These are phyloP conservation scores for Dryomyza anilis DNA, from an alignment of 2,888 invertebrate genomes.

Conservation along the genomic window DNA sequence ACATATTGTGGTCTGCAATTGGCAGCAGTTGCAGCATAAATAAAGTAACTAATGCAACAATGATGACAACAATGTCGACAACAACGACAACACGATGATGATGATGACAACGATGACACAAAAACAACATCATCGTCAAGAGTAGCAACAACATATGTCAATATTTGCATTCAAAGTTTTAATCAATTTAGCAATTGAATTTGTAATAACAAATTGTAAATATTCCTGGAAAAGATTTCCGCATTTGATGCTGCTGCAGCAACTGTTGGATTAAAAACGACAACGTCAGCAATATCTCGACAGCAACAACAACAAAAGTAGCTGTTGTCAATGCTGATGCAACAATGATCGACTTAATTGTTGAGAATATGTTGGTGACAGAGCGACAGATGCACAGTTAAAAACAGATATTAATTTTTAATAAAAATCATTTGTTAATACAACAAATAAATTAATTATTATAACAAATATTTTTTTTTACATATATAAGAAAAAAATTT, in stretches of 20 bases:
- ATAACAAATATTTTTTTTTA: no score
- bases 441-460: no score
- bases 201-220: conserved; percentile 20
- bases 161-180: conserved; percentile 18
- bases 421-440: no score
- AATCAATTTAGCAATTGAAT: conserved; percentile 23
- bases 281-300: not conserved
- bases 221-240: conserved; percentile 15
- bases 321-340: not conserved
- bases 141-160: not conserved
- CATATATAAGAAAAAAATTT: no score
- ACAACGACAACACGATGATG: no score
- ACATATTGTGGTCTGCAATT: no score
- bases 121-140: not conserved
- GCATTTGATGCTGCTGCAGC: not conserved
- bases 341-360: conserved; percentile 11
- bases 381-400: no score
- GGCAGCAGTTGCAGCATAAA: no score
- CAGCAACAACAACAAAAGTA: not conserved
- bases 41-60: no score
- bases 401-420: no score
- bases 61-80: no score
- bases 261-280: not conserved
- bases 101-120: no score
- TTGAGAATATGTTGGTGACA: conserved; percentile 3